Conservation (phyloP, 2,797 vertebrate genomes). For the Helarctos malayanus region DNA sequence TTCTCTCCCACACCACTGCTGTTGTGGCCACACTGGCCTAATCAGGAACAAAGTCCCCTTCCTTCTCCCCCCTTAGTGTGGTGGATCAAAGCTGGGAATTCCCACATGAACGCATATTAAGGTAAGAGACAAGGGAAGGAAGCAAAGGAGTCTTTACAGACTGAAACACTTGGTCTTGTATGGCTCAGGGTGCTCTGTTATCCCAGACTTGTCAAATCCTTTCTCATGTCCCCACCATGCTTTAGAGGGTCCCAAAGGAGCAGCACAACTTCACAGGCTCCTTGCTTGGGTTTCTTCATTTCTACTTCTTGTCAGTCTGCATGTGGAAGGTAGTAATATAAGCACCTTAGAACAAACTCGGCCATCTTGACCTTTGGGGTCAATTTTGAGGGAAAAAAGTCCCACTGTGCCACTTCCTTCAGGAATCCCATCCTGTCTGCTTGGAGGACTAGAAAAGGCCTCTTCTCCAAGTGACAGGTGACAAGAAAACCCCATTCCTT, state of each 20-base stretch:
- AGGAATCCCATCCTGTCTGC: not conserved
- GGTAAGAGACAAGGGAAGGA: not conserved
- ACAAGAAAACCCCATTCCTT: not conserved
- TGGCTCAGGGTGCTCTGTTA: not conserved
- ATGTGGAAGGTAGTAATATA: not conserved
- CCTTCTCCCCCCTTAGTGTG: not conserved
- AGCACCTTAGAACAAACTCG: not conserved
- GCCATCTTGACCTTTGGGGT: not conserved
- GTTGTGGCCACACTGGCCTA: not conserved
- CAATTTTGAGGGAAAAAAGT: not conserved
- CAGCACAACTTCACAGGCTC: not conserved
- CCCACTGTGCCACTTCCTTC: not conserved
- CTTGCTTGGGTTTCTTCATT: not conserved
- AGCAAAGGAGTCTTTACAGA: not conserved
- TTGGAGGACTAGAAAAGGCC: not conserved
- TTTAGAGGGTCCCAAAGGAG: not conserved
- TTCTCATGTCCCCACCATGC: not conserved
- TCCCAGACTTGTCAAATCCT: not conserved
- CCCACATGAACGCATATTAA: not conserved
- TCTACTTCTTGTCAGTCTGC: not conserved
- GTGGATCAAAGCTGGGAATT: not conserved
- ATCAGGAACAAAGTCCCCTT: not conserved
- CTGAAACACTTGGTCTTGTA: not conserved
- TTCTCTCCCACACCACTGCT: not conserved
- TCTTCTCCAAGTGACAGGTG: not conserved